These are phyloP conservation scores for Clepsis dumicolana DNA, from an alignment of 2,888 invertebrate genomes.

Conservation along the genomic window DNA sequence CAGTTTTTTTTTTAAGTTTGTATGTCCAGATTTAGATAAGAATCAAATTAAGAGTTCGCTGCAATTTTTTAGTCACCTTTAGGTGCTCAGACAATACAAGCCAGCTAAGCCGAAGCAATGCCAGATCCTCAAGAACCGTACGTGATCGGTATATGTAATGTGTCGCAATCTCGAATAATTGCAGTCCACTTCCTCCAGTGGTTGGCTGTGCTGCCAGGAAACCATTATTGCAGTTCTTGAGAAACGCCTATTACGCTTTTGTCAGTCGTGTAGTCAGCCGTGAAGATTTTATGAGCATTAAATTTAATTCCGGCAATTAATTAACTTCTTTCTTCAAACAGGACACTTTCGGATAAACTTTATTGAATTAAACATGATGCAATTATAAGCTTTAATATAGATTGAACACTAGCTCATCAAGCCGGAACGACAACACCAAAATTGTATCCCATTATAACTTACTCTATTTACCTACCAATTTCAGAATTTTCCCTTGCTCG, in stretches of 20 bases:
- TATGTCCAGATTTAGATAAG: not conserved
- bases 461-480: slow-evolving; percentile 40
- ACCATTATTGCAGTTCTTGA: slow-evolving; percentile 56
- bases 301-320: not conserved
- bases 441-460: slow-evolving; percentile 38
- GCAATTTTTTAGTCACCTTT: not conserved
- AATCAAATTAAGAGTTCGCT: too few species aligned
- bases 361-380: not conserved
- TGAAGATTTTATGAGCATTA: not conserved
- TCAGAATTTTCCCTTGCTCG: slow-evolving; percentile 52
- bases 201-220: slow-evolving; percentile 55
- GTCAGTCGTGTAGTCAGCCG: slow-evolving; percentile 42
- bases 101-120: slow-evolving; percentile 34
- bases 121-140: slow-evolving; percentile 45
- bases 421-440: slow-evolving; percentile 32
- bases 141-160: slow-evolving; percentile 56
- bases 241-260: slow-evolving; percentile 53
- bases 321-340: too few species aligned
- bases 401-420: slow-evolving; percentile 12
- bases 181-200: slow-evolving; percentile 52
- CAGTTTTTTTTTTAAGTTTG: not conserved
- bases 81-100: slow-evolving; percentile 23
- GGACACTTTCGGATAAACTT: not conserved
- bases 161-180: slow-evolving; percentile 51
- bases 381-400: not conserved